Evolutionary conservation across 2,113 vertebrate species (phyloP).

Genomic region (Chionomys nivalis): DNA sequence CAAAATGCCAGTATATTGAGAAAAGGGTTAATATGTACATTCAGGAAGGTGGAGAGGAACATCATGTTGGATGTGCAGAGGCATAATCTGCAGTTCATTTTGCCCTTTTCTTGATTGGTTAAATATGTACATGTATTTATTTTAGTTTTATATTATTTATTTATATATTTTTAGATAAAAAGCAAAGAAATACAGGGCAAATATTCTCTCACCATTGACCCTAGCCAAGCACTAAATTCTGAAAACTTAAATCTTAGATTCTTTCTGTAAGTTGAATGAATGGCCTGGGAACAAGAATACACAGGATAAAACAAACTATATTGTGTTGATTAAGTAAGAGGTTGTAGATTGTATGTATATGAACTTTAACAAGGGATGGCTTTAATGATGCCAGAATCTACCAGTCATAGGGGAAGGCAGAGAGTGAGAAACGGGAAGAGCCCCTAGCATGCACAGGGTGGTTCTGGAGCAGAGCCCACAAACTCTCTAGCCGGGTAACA

Average conservation of each 20-base stretch:
- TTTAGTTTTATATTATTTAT: too few relatives aligned
- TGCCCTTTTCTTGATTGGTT: neutral
- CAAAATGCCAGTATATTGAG: constrained; percentile 10
- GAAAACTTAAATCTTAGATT: neutral
- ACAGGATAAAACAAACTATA: neutral
- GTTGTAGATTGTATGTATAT: neutral
- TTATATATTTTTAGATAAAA: neutral
- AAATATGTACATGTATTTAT: neutral
- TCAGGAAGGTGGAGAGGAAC: constrained; percentile 35
- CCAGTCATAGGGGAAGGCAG: accelerated
- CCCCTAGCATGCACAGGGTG: too few relatives aligned
- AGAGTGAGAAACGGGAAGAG: accelerated
- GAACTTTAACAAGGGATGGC: neutral
- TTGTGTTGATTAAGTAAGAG: neutral
- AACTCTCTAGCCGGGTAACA: neutral
- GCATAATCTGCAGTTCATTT: constrained; percentile 18
- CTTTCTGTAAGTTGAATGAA: neutral
- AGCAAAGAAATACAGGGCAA: neutral
- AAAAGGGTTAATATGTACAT: constrained; percentile 1
- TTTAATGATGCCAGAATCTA: too few relatives aligned
- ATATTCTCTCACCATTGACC: neutral
- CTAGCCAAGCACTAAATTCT: neutral
- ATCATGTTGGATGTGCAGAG: neutral
- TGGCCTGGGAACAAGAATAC: neutral
- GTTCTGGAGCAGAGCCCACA: neutral